Conservation (phyloP, 2,797 vertebrate species). For the Acomys russatus region DNA sequence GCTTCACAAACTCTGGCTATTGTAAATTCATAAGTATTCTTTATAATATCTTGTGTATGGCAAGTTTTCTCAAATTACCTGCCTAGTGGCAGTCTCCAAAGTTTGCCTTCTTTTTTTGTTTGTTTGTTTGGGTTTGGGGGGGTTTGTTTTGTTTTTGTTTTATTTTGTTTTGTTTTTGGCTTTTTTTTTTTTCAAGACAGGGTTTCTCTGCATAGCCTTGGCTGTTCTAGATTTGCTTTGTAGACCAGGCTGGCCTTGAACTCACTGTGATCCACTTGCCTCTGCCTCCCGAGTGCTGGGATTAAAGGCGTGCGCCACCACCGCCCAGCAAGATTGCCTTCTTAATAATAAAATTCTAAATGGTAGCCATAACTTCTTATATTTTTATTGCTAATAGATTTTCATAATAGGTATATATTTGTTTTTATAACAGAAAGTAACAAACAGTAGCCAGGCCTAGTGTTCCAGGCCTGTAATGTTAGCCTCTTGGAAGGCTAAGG, state of each 20-base stretch:
- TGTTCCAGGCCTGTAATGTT: neutral
- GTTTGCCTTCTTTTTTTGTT: neutral
- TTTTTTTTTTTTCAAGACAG: too few species aligned
- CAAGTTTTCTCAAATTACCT: neutral
- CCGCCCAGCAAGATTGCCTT: neutral
- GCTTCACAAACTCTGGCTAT: neutral
- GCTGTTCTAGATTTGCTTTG: too few species aligned
- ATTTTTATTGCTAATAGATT: conserved; percentile 24
- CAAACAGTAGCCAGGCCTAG: neutral
- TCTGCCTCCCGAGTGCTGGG: too few species aligned
- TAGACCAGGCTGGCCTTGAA: too few species aligned
- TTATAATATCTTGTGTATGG: conserved; percentile 15
- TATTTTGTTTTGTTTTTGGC: too few species aligned
- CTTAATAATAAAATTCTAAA: neutral
- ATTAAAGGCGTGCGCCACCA: too few species aligned
- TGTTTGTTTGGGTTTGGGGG: too few species aligned
- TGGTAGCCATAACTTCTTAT: neutral
- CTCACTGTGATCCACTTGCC: too few species aligned
- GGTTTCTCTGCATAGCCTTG: too few species aligned
- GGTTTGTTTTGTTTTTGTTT: too few species aligned
- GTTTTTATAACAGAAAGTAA: conserved; percentile 20
- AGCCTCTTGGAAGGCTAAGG: neutral
- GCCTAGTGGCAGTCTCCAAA: neutral
- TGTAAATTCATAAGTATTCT: neutral
- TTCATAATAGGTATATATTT: neutral